Evolutionary conservation across 2,797 vertebrate genomes (phyloP).

Genomic region (Protonibea diacanthus): DNA sequence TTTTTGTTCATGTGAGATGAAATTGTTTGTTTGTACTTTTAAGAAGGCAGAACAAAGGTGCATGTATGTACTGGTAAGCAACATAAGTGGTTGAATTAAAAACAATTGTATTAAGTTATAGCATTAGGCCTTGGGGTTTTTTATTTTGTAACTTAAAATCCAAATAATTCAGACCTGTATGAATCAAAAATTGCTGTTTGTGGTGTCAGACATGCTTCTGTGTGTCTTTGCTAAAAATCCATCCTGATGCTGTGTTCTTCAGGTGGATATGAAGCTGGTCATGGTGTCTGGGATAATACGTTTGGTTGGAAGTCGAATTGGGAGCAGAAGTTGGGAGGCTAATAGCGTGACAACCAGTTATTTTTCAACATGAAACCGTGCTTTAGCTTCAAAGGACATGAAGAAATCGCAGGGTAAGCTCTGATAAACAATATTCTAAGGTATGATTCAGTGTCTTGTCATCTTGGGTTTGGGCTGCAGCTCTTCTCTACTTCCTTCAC

Average conservation of each 20-base stretch:
- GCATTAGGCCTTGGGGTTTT: no score
- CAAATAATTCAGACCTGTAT: neutral
- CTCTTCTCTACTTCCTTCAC: neutral
- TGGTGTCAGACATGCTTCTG: neutral
- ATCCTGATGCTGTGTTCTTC: constrained; percentile 4
- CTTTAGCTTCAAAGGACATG: constrained; percentile 99
- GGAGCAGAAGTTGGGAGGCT: no score
- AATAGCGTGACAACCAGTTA: no score
- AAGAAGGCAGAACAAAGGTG: no score
- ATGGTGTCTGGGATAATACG: constrained; percentile 97
- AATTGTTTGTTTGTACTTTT: no score
- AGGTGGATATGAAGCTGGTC: constrained; percentile 97
- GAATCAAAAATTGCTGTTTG: neutral
- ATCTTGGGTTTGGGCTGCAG: neutral
- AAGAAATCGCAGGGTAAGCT: constrained; percentile 99
- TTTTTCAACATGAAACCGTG: constrained; percentile 99
- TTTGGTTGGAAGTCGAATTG: constrained; percentile 99
- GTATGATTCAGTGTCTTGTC: neutral
- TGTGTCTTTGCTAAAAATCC: neutral
- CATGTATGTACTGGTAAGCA: no score
- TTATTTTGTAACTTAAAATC: no score
- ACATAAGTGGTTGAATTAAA: no score
- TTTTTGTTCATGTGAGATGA: no score
- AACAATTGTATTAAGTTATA: no score
- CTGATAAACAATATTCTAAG: neutral